Evolutionary conservation across 2,797 vertebrate species (phyloP), one percentile per base, ranked within the genome.

Genomic region (Valencia hispanica): DNA sequence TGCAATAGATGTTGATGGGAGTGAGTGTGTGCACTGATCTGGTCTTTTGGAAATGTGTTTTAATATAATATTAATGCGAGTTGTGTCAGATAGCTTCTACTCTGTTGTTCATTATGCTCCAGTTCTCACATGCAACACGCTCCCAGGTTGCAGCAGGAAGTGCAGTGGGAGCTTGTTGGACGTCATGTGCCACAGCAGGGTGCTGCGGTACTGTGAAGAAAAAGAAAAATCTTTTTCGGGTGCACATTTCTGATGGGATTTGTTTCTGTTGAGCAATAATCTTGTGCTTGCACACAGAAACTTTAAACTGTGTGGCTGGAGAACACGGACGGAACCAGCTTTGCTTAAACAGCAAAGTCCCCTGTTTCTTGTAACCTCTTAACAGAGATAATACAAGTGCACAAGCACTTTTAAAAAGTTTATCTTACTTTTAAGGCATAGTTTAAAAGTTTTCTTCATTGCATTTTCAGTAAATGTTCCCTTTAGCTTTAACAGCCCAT

Each of bases 51-150:
- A 77, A 84, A 84, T 83, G 80, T 48, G 81, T 81, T 85, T 76
- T 80, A 22, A 84, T 94, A 72, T 84, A 92, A 91, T 89, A 92
- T 94, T 93, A 81, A 94, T 92, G 87, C 69, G 1, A 57, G 80
- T 75, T 89, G 91, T 90, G 89, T 79, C 85, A 87, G 91, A 93
- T 87, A 81, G 88, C 73, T 72, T 75, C 86, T 61, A 41, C 50
- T 61, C 55, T 73, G 85, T 89, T 85, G 69, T 90, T 86, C 70
- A 14, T 90, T 92, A 87, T 89, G 90, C 86, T 87, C 88, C 87
- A 90, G 84, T 94, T 91, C 86, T 89, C 87, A 82, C 89, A 77
- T 73, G 77, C 70, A 66, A 48, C 30, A 2, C 25, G 32, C 51
- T 77, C 76, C 81, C 47, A 47, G 5, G 55, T 79, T 80, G 41